These are phyloP conservation scores for Allacma fusca DNA, from an alignment of 2,888 invertebrate genomes.

Conservation along the genomic window DNA sequence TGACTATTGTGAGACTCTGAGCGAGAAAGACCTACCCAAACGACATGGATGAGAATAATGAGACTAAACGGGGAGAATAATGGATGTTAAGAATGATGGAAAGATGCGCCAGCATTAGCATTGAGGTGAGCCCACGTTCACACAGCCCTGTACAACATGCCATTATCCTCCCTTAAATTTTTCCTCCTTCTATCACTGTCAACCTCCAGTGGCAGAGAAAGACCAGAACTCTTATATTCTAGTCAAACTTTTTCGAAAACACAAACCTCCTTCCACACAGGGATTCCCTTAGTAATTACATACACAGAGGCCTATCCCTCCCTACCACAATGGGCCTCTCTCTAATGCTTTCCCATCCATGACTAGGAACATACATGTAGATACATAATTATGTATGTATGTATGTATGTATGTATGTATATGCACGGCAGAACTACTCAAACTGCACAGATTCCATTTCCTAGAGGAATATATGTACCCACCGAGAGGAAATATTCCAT, in stretches of 20 bases:
- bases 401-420: too few relatives aligned
- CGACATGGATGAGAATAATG: constrained; percentile 37
- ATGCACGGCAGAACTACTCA: too few relatives aligned
- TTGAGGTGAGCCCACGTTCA: not conserved
- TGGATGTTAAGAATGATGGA: constrained; percentile 33
- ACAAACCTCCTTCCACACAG: too few relatives aligned
- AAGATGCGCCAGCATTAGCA: constrained; percentile 19
- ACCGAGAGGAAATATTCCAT: not conserved
- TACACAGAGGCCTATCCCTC: too few relatives aligned
- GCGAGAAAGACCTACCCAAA: constrained; percentile 24
- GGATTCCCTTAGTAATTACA: too few relatives aligned
- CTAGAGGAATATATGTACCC: not conserved
- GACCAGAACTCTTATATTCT: too few relatives aligned
- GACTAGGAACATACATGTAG: too few relatives aligned
- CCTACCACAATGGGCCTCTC: too few relatives aligned
- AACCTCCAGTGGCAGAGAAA: not conserved
- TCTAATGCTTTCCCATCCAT: too few relatives aligned
- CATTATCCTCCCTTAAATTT: not conserved
- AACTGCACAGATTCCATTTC: too few relatives aligned
- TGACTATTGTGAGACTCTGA: constrained; percentile 20
- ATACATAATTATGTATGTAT: too few relatives aligned
- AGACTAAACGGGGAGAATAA: constrained; percentile 32
- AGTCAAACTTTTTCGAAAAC: too few relatives aligned
- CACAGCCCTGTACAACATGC: not conserved
- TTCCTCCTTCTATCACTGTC: constrained; percentile 2